Conservation (phyloP, 2,888 invertebrate species). For the Erebia epiphron region DNA sequence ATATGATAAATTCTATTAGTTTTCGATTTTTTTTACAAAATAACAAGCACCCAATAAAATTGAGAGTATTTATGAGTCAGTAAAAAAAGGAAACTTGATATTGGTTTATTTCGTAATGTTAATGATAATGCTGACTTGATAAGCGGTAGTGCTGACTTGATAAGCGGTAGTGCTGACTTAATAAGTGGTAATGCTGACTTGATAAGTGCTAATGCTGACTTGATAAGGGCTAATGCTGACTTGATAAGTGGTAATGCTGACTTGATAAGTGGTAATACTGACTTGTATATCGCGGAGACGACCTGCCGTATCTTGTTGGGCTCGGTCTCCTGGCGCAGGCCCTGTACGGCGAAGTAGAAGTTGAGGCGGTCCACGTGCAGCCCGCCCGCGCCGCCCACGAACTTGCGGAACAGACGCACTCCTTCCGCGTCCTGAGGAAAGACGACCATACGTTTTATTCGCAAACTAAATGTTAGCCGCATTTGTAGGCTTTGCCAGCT, state of each 20-base stretch:
- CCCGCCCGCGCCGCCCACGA: conserved; percentile 90
- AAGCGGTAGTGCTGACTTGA: neutral
- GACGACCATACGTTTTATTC: neutral
- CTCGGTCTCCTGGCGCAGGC: conserved; percentile 88
- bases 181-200: neutral
- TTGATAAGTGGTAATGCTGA: neutral
- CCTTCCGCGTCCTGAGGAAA: conserved; percentile 90
- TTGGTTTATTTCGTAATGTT: no score
- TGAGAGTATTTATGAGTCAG: no score
- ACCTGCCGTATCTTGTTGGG: conserved; percentile 87
- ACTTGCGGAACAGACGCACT: conserved; percentile 92
- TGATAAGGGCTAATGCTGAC: neutral
- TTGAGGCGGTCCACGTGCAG: conserved; percentile 91
- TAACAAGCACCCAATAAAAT: no score
- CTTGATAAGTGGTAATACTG: conserved; percentile 46
- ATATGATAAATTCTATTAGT: no score
- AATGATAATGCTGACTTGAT: neutral
- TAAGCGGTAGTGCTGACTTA: neutral
- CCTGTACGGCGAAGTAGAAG: conserved; percentile 97
- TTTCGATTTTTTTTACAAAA: no score
- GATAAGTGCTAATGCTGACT: neutral
- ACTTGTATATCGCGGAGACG: conserved; percentile 93
- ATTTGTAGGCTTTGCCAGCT: no score
- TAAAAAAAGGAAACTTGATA: no score
- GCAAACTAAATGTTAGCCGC: no score